A percentile compares a stretch with the other conserved stretches of the same genome.
Evolutionary conservation across 2,113 vertebrate species (phyloP).

Genomic region (Hepsetus odoe): DNA sequence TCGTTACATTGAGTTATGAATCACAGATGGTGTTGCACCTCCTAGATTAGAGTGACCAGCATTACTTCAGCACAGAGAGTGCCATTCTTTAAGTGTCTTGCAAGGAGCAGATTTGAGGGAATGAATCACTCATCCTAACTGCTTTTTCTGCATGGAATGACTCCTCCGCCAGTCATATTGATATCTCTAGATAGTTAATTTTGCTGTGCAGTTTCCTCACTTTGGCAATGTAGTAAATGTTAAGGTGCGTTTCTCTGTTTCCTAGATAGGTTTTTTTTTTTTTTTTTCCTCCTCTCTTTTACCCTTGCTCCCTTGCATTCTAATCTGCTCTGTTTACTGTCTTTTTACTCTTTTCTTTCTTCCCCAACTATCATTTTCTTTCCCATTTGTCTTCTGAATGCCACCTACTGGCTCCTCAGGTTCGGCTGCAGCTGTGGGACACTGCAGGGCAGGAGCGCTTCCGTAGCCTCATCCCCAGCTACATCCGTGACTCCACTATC

Average conservation of each 20-base stretch:
- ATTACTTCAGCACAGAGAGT: conserved; percentile 56
- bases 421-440: conserved; percentile 84
- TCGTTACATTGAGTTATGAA: background rate
- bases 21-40: background rate
- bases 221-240: conserved; percentile 25
- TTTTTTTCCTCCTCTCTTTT: conserved; percentile 30
- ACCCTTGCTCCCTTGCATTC: conserved; percentile 34
- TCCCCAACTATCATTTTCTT: conserved; percentile 63
- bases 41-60: conserved; percentile 41
- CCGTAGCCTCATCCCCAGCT: conserved; percentile 85
- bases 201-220: conserved; percentile 5
- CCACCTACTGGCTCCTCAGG: conserved; percentile 68
- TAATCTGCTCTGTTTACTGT: conserved; percentile 52
- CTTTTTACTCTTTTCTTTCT: conserved; percentile 60
- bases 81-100: conserved; percentile 53
- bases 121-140: background rate
- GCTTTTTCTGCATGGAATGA: conserved; percentile 24
- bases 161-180: conserved; percentile 44
- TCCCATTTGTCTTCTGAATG: conserved; percentile 63
- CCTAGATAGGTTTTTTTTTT: conserved; percentile 13
- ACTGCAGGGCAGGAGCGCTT: conserved; percentile 85
- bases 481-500: conserved; percentile 85
- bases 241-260: conserved; percentile 51
- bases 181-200: background rate
- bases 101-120: conserved; percentile 49